Evolutionary conservation across 2,888 invertebrate genomes (phyloP).

Genomic region (Apamea monoglypha): DNA sequence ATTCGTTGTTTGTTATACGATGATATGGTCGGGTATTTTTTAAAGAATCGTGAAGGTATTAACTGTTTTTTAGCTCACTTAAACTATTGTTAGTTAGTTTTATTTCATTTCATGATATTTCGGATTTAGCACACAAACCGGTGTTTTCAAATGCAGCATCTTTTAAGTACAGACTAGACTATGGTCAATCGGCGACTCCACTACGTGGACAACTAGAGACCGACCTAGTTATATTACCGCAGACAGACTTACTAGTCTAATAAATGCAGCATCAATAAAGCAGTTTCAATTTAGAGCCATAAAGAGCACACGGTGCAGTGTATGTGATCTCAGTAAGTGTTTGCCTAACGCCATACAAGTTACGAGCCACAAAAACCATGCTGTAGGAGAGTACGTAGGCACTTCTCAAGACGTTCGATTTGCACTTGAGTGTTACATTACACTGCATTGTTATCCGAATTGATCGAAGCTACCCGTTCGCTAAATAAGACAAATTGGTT

Average conservation of each 20-base stretch:
- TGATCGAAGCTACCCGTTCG: constrained; percentile 33
- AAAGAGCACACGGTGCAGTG: background rate
- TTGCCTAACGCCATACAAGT: constrained; percentile 15
- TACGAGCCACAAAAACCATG: constrained; percentile 15
- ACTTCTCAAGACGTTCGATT: constrained; percentile 27
- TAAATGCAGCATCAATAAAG: background rate
- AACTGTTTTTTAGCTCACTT: background rate
- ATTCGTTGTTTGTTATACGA: background rate
- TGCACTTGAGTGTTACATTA: constrained; percentile 38
- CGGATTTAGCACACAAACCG: background rate
- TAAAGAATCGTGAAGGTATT: constrained; percentile 2
- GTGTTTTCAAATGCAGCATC: background rate
- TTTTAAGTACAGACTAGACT: background rate
- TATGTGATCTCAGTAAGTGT: constrained; percentile 16
- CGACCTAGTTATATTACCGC: background rate
- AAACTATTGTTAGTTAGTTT: background rate
- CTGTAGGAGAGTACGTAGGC: background rate
- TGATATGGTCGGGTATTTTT: background rate
- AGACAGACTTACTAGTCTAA: background rate
- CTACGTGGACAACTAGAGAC: background rate
- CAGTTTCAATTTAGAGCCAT: constrained; percentile 12
- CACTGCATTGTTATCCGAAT: constrained; percentile 30
- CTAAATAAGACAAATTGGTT: constrained; percentile 58
- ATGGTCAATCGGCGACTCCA: background rate
- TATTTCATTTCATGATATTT: background rate